A percentile compares a stretch with the other conserved stretches of the same genome.
Evolutionary conservation across 2,113 vertebrate species (phyloP).

Genomic region (Ophiodon elongatus): DNA sequence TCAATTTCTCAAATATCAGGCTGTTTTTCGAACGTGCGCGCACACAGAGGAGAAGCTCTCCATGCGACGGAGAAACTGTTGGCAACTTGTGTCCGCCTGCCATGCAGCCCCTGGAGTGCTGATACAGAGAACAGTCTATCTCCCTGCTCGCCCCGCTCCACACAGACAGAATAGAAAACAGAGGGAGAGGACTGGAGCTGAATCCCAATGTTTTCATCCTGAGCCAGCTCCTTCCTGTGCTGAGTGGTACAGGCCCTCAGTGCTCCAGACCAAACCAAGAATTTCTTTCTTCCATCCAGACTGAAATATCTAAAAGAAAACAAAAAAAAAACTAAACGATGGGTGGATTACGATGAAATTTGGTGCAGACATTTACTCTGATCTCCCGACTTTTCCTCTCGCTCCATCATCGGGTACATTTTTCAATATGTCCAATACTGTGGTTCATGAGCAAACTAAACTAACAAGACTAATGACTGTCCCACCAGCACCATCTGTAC

Average conservation of each 20-base stretch:
- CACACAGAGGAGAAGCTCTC: conserved; percentile 17
- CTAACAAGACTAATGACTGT: neutral
- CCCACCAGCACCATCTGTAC: too few relatives aligned
- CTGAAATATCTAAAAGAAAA: neutral
- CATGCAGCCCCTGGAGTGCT: conserved; percentile 52
- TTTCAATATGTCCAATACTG: neutral
- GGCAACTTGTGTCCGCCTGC: conserved; percentile 52
- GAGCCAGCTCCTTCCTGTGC: conserved; percentile 31
- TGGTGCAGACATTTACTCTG: too few relatives aligned
- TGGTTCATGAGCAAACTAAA: neutral
- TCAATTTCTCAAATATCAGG: conserved; percentile 25
- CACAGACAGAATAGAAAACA: conserved; percentile 69
- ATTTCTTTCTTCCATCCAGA: neutral
- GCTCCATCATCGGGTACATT: neutral
- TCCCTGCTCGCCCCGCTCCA: conserved; percentile 42
- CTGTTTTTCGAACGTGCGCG: neutral
- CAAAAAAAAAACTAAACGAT: neutral
- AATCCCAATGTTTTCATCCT: conserved; percentile 55
- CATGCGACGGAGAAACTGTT: conserved; percentile 25
- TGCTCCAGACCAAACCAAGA: neutral
- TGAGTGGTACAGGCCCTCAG: conserved; percentile 27
- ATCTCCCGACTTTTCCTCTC: neutral
- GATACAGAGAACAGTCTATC: conserved; percentile 64
- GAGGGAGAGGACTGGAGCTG: conserved; percentile 54
- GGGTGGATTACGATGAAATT: neutral